Percentiles rank a stretch among this genome's conserved stretches.
Evolutionary conservation across 2,888 invertebrate genomes (phyloP).

Genomic region (Lumbricus terrestris): DNA sequence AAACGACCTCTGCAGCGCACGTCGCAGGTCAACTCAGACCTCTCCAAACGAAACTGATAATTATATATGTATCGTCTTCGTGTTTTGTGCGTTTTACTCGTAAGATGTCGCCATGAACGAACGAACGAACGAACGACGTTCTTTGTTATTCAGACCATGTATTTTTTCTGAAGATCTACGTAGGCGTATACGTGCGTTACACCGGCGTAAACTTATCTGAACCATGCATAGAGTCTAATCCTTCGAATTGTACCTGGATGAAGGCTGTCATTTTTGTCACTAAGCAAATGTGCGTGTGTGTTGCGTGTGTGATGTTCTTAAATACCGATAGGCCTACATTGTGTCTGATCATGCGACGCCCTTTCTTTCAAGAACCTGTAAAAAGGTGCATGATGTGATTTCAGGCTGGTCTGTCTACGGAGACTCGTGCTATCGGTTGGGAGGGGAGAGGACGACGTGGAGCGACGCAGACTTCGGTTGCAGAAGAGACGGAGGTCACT

Average conservation of each 20-base stretch:
- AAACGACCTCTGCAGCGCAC: not conserved
- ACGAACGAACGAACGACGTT: not conserved
- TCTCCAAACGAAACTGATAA: not conserved
- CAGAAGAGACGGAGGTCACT: conserved; percentile 45
- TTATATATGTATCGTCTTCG: not conserved
- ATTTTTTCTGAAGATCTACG: not conserved
- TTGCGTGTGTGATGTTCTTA: too few relatives aligned
- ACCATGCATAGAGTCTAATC: too few relatives aligned
- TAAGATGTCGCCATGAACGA: too few relatives aligned
- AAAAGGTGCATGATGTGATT: not conserved
- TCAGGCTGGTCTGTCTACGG: conserved; percentile 51
- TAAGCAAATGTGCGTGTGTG: too few relatives aligned
- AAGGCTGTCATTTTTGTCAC: too few relatives aligned
- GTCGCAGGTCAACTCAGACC: not conserved
- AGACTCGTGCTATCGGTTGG: conserved; percentile 51
- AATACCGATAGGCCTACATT: not conserved
- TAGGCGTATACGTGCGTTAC: too few relatives aligned
- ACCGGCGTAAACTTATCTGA: not conserved
- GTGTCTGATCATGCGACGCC: not conserved
- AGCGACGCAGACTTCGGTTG: conserved; percentile 50
- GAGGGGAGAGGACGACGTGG: conserved; percentile 51
- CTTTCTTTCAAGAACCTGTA: not conserved
- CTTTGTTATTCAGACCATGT: not conserved
- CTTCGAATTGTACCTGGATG: too few relatives aligned
- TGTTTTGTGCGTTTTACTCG: not conserved